A percentile compares a stretch with the other conserved stretches of the same genome.
Conservation (phyloP, 92 coral and sea anemone species). For the Metridium senile region DNA sequence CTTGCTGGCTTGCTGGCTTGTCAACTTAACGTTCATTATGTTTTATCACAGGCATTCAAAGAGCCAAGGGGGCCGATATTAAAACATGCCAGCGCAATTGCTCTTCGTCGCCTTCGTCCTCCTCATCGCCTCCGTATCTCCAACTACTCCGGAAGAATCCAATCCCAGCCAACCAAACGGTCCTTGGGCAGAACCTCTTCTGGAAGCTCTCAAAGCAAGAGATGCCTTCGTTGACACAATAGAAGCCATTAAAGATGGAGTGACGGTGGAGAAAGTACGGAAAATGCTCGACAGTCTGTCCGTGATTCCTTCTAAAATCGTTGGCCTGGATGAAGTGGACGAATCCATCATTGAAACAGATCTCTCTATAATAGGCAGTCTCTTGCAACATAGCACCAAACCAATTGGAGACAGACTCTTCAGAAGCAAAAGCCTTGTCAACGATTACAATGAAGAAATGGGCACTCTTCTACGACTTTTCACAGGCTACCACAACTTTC, state of each 20-base stretch:
- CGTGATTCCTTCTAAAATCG: background rate
- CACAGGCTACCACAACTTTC: conserved; percentile 33
- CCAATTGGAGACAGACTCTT: conserved; percentile 37
- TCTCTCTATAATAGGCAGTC: background rate
- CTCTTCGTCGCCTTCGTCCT: background rate
- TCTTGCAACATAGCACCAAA: background rate
- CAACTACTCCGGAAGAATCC: background rate
- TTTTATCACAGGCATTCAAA: too few species aligned
- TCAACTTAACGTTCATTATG: too few species aligned
- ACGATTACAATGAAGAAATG: conserved; percentile 27
- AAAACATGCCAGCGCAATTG: background rate
- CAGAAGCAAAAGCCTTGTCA: conserved; percentile 22
- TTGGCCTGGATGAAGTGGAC: background rate
- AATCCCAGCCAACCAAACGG: background rate
- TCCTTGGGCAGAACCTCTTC: conserved; percentile 28
- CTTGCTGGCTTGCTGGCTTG: too few species aligned
- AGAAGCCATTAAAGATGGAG: conserved; percentile 2
- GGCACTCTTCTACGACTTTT: conserved; percentile 30
- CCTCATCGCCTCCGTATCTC: background rate
- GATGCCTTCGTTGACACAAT: conserved; percentile 11
- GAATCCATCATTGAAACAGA: background rate
- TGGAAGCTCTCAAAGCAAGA: conserved; percentile 33
- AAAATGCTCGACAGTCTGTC: background rate
- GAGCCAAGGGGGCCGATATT: too few species aligned
- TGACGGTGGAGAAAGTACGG: background rate